Percentiles rank a stretch among this genome's conserved stretches.
These are phyloP conservation scores for Dolichopus griseipennis DNA, from an alignment of 2,888 invertebrate species.

Conservation along the genomic window DNA sequence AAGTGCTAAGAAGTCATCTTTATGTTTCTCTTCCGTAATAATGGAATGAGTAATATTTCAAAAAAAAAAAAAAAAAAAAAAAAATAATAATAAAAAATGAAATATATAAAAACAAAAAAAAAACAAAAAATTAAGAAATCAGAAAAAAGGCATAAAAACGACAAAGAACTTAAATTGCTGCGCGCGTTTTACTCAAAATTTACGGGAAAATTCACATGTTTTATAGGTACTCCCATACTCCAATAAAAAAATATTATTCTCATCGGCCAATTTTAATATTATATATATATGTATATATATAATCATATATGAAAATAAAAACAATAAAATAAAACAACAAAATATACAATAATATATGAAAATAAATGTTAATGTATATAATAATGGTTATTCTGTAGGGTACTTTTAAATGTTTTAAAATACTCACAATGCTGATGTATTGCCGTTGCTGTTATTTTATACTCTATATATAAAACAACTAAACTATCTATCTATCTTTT, in stretches of 20 bases:
- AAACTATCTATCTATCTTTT: slow-evolving; percentile 2
- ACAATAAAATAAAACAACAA: background rate
- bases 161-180: background rate
- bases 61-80: background rate
- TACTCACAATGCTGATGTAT: slow-evolving; percentile 6
- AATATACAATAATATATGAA: background rate
- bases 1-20: slow-evolving; percentile 6
- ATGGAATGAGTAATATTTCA: slow-evolving; percentile 5
- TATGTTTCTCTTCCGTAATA: slow-evolving; percentile 6
- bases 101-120: background rate
- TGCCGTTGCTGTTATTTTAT: background rate
- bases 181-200: slow-evolving; percentile 10
- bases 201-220: slow-evolving; percentile 1
- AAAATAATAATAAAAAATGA: background rate
- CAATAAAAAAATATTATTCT: slow-evolving; percentile 7
- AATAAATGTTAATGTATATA: slow-evolving; percentile 6
- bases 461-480: background rate
- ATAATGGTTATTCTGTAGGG: slow-evolving; percentile 18
- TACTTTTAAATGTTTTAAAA: slow-evolving; percentile 18
- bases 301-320: background rate
- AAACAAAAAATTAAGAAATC: background rate
- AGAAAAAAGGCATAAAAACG: background rate
- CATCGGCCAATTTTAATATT: slow-evolving; percentile 8
- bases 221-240: slow-evolving; percentile 6
- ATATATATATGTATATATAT: background rate